Percentiles rank a stretch among this genome's conserved stretches.
phyloP scores from a whole-genome alignment of 2,797 vertebrate species.

The Chiloscyllium punctatum region DNA sequence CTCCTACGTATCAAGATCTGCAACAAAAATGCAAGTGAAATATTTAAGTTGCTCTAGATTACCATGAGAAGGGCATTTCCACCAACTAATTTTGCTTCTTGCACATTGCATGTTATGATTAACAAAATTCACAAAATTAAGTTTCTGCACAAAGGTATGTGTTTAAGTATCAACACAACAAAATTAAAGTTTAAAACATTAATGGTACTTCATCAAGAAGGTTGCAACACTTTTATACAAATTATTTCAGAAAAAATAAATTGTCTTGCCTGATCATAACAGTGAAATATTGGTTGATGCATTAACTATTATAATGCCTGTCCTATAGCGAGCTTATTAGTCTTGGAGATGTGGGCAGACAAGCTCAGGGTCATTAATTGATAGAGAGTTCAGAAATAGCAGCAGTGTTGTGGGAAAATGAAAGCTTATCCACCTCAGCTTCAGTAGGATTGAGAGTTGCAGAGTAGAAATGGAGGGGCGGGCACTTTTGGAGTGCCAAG shows the following conservation, averaged over 20 bases:
- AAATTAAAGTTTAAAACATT: background rate
- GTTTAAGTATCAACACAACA: background rate
- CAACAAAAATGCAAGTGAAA: slow-evolving; percentile 40
- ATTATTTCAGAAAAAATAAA: background rate
- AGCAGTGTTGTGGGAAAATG: too few relatives aligned
- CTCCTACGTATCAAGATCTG: slow-evolving; percentile 70
- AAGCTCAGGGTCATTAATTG: too few relatives aligned
- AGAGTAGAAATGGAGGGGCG: too few relatives aligned
- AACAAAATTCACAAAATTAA: background rate
- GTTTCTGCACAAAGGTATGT: background rate
- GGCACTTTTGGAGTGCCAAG: too few relatives aligned
- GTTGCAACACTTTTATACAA: background rate
- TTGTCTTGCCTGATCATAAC: background rate
- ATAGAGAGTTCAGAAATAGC: too few relatives aligned
- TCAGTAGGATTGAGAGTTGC: too few relatives aligned
- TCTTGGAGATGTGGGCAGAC: too few relatives aligned
- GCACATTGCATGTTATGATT: background rate
- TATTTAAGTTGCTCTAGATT: slow-evolving; percentile 12
- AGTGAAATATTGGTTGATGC: too few relatives aligned
- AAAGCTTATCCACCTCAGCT: too few relatives aligned
- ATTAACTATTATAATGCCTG: too few relatives aligned
- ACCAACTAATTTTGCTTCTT: background rate
- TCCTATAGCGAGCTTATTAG: too few relatives aligned
- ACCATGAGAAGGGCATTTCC: background rate
- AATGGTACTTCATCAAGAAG: background rate